Percentiles rank a stretch among this genome's conserved stretches.
Evolutionary conservation across 2,113 vertebrate genomes (phyloP).

Genomic region (Oxyruncus cristatus): DNA sequence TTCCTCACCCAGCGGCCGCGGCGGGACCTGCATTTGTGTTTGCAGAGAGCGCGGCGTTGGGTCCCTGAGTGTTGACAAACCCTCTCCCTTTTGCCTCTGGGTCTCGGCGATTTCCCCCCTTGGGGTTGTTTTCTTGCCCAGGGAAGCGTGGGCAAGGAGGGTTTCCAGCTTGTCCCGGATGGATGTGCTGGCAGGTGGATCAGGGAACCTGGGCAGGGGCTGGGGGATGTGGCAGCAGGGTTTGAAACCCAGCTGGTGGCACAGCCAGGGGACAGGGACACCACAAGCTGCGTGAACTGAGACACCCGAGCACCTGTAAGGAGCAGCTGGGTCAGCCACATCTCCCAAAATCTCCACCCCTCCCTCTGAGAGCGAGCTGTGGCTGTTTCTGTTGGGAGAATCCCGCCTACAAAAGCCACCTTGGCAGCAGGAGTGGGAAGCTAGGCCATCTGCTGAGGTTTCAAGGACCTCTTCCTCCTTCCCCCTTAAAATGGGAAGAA

Average conservation of each 20-base stretch:
- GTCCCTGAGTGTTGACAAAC: not conserved
- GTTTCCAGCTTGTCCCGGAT: not conserved
- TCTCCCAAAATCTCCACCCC: not conserved
- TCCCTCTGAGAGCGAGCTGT: not conserved
- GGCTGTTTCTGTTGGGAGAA: not conserved
- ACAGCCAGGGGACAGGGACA: not conserved
- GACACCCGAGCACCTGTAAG: not conserved
- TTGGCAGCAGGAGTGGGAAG: not conserved
- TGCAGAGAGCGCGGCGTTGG: not conserved
- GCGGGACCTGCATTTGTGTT: not conserved
- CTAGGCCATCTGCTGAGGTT: fast-evolving
- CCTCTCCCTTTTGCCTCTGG: not conserved
- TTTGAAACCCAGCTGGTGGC: not conserved
- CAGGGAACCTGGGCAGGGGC: not conserved
- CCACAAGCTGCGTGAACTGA: not conserved
- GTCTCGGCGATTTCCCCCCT: not conserved
- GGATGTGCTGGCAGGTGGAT: not conserved
- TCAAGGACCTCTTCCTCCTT: not conserved
- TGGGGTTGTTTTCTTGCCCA: not conserved
- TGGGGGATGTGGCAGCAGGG: not conserved
- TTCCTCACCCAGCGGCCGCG: fast-evolving
- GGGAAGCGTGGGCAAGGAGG: fast-evolving
- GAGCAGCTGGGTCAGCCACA: not conserved
- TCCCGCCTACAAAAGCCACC: not conserved
- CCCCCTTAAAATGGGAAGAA: not conserved